Evolutionary conservation across 2,113 vertebrate genomes (phyloP).

Genomic region (Brachypodius melanocephalos): DNA sequence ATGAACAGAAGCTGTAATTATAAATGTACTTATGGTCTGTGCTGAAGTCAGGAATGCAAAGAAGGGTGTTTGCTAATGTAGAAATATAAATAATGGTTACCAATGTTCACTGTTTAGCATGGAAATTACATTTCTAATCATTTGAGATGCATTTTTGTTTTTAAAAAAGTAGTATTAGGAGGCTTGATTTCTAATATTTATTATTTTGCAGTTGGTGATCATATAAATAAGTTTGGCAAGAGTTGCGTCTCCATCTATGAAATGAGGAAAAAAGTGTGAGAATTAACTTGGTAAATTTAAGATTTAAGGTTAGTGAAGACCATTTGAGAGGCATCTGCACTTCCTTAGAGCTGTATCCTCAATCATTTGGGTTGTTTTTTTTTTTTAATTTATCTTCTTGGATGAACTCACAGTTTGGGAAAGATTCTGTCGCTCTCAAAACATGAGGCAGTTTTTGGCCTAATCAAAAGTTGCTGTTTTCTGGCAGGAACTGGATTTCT

Average conservation of each 20-base stretch:
- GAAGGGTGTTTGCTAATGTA: not conserved
- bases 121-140: not conserved
- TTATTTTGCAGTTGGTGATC: not conserved
- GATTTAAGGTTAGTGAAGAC: not conserved
- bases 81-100: slow-evolving; percentile 6
- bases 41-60: slow-evolving; percentile 3
- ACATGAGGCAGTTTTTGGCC: not conserved
- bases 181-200: not conserved
- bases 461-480: not conserved
- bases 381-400: not conserved
- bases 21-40: slow-evolving; percentile 9
- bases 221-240: not conserved
- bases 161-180: not conserved
- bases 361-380: rapidly evolving
- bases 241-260: not conserved
- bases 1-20: slow-evolving; percentile 50
- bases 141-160: not conserved
- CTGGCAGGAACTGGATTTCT: not conserved
- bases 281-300: not conserved
- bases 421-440: not conserved
- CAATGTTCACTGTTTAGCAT: not conserved
- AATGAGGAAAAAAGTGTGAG: not conserved
- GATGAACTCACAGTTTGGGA: not conserved
- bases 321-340: not conserved
- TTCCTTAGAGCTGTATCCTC: not conserved